Percentiles rank a stretch among this genome's conserved stretches.
phyloP scores from a whole-genome alignment of 2,888 invertebrate species.

The Nesidiocoris tenuis region DNA sequence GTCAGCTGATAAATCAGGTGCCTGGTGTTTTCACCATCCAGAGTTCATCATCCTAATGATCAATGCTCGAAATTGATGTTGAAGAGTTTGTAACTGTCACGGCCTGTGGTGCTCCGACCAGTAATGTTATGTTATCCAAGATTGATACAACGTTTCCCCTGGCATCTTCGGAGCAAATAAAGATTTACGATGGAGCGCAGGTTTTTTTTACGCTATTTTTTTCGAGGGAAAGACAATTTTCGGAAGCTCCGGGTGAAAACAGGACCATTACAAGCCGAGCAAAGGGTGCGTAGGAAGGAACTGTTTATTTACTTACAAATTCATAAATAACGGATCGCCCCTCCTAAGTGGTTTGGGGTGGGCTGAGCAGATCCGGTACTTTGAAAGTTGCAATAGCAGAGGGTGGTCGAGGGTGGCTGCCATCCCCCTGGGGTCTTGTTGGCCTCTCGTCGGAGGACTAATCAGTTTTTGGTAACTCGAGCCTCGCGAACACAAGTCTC shows the following conservation, averaged over 20 bases:
- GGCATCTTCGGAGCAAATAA: constrained; percentile 11
- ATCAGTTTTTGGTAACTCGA: constrained; percentile 6
- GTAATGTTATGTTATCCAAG: no score
- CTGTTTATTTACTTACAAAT: constrained; percentile 19
- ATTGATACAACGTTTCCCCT: no score
- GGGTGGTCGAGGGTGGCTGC: not conserved
- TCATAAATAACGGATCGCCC: constrained; percentile 21
- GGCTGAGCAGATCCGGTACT: not conserved
- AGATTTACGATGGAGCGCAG: constrained; percentile 21
- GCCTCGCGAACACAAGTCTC: not conserved
- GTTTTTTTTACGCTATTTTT: not conserved
- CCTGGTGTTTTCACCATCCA: no score
- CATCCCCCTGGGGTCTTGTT: constrained; percentile 15
- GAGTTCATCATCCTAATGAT: no score
- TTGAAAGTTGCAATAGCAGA: not conserved
- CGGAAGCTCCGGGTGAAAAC: constrained; percentile 1
- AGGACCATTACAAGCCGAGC: not conserved
- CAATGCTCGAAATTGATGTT: no score
- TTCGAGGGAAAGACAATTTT: constrained; percentile 5
- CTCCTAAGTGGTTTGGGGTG: not conserved
- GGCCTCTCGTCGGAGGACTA: constrained; percentile 1
- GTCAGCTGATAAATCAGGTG: no score
- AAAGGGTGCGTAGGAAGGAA: not conserved
- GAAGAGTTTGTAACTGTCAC: no score
- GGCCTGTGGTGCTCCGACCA: no score